These are phyloP conservation scores for Lasioglossum lativentre DNA, from an alignment of 2,888 invertebrate species.

Conservation along the genomic window DNA sequence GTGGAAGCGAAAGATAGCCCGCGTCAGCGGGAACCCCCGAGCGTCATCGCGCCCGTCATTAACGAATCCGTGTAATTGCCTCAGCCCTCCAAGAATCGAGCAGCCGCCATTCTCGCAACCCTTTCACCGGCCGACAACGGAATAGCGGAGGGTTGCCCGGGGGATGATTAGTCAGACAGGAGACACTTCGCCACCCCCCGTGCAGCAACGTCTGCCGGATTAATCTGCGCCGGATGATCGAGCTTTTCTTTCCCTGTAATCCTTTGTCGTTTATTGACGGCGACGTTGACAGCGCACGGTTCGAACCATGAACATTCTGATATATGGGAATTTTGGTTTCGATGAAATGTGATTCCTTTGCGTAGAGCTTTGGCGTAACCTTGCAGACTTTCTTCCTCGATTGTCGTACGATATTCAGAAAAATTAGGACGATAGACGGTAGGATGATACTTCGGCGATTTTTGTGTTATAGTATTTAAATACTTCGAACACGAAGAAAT, in stretches of 20 bases:
- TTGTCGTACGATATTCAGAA: background rate
- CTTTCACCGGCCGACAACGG: conserved; percentile 43
- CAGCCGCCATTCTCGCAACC: conserved; percentile 67
- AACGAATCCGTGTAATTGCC: conserved; percentile 75
- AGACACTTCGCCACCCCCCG: conserved; percentile 17
- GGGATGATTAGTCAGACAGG: conserved; percentile 3
- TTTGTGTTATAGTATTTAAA: too few relatives aligned
- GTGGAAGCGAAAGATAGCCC: conserved; percentile 55
- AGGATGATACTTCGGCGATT: background rate
- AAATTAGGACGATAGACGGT: background rate
- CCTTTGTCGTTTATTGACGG: background rate
- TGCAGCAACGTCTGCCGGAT: conserved; percentile 5
- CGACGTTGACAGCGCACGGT: background rate
- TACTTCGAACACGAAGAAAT: background rate
- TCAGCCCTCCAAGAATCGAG: conserved; percentile 67
- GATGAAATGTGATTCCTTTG: background rate
- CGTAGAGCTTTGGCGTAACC: too few relatives aligned
- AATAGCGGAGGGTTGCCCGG: background rate
- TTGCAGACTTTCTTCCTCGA: too few relatives aligned
- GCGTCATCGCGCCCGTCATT: conserved; percentile 70
- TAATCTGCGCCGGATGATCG: conserved; percentile 5
- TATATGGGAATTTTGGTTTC: background rate
- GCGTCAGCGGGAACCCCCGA: conserved; percentile 55
- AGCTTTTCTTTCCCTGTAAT: background rate
- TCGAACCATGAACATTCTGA: background rate